phyloP scores from a whole-genome alignment of 2,888 invertebrate species.

The Synanthedon vespiformis region DNA sequence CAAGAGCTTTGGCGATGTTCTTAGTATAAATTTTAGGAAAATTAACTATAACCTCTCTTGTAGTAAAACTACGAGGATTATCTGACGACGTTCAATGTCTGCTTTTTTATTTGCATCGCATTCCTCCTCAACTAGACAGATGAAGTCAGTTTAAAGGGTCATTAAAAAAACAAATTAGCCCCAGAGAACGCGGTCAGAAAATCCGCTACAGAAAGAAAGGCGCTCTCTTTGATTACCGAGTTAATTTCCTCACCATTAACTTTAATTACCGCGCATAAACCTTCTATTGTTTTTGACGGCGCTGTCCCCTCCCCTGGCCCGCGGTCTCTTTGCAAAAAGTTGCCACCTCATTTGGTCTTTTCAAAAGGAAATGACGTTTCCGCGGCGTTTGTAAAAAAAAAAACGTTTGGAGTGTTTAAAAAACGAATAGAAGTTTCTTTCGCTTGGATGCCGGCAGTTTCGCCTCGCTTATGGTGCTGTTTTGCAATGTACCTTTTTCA shows the following conservation, averaged over 20 bases:
- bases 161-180: constrained; percentile 20
- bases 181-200: constrained; percentile 19
- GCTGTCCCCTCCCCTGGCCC: constrained; percentile 3
- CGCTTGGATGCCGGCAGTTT: neutral
- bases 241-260: constrained; percentile 49
- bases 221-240: constrained; percentile 24
- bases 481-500: neutral
- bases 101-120: no score
- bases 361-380: constrained; percentile 38
- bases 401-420: neutral
- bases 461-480: neutral
- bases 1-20: neutral
- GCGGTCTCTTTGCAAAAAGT: constrained; percentile 18
- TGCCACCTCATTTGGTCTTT: constrained; percentile 35
- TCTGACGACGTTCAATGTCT: no score
- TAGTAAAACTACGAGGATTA: no score
- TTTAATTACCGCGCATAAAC: constrained; percentile 48
- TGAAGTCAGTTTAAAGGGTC: neutral
- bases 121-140: neutral
- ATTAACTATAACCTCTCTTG: no score
- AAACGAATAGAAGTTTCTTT: neutral
- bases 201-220: constrained; percentile 23
- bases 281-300: constrained; percentile 40
- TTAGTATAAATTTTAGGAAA: no score
- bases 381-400: constrained; percentile 13